These are phyloP conservation scores for Volucella bombylans DNA, from an alignment of 2,888 invertebrate species.

Conservation along the genomic window DNA sequence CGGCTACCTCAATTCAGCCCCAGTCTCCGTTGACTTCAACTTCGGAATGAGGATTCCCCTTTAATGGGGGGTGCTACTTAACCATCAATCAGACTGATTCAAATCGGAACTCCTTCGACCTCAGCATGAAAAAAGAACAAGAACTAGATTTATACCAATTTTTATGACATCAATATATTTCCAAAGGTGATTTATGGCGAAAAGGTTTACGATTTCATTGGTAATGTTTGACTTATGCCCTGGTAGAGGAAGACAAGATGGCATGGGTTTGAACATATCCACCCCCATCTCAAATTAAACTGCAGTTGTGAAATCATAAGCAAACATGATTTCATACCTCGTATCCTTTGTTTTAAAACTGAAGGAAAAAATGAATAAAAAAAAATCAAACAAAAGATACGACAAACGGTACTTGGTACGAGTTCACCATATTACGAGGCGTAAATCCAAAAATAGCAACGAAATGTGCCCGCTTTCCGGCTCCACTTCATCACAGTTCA, in stretches of 20 bases:
- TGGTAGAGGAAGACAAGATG: not conserved
- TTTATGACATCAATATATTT: slow-evolving; percentile 74
- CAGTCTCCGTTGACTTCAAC: slow-evolving; percentile 14
- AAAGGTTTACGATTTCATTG: slow-evolving; percentile 48
- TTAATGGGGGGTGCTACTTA: slow-evolving; percentile 68
- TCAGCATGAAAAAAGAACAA: slow-evolving; percentile 28
- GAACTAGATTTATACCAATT: slow-evolving; percentile 73
- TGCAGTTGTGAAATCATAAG: slow-evolving; percentile 49
- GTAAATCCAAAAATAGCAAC: slow-evolving; percentile 25
- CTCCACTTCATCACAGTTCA: slow-evolving; percentile 5
- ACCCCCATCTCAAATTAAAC: slow-evolving; percentile 41
- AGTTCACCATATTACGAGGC: slow-evolving; percentile 26
- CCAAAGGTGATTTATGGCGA: slow-evolving; percentile 67
- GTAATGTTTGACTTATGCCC: slow-evolving; percentile 38
- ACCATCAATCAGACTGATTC: slow-evolving; percentile 72
- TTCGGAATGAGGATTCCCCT: not conserved
- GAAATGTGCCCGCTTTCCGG: not conserved
- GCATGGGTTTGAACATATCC: not conserved
- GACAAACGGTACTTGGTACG: slow-evolving; percentile 28
- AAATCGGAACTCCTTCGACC: slow-evolving; percentile 69
- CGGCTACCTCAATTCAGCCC: slow-evolving; percentile 9
- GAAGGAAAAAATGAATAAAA: not conserved
- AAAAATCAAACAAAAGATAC: slow-evolving; percentile 25
- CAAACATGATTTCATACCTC: slow-evolving; percentile 14
- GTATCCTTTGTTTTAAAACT: slow-evolving; percentile 47